Conservation (phyloP, 1,140 invertebrate genomes). For the Euglossa dilemma region DNA sequence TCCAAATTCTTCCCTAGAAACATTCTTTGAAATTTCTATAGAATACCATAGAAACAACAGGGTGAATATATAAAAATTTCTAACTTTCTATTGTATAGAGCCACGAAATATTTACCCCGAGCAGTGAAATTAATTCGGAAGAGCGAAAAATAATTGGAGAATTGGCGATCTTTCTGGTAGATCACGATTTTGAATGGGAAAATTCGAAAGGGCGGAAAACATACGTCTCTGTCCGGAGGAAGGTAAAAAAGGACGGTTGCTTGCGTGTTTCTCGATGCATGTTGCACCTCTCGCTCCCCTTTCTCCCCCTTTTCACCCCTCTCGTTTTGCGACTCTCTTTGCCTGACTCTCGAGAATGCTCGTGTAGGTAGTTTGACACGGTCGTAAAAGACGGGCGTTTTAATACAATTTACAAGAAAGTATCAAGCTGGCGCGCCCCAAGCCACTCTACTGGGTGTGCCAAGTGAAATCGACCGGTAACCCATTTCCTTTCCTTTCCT, state of each 20-base stretch:
- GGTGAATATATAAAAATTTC: too few relatives aligned
- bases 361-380: constrained; percentile 81
- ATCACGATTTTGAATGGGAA: neutral
- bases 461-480: constrained; percentile 54
- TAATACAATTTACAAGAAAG: constrained; percentile 83
- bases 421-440: constrained; percentile 69
- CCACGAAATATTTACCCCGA: too few relatives aligned
- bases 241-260: neutral
- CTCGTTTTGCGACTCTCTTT: constrained; percentile 44
- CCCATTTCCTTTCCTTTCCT: neutral
- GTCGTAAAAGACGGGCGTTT: constrained; percentile 82
- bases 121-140: too few relatives aligned
- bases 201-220: neutral
- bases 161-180: too few relatives aligned
- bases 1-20: too few relatives aligned
- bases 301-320: neutral
- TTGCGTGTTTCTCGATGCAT: constrained; percentile 35
- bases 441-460: constrained; percentile 66
- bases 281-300: constrained; percentile 7
- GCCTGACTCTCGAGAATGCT: constrained; percentile 65
- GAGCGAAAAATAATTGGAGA: too few relatives aligned
- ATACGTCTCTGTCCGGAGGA: neutral
- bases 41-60: too few relatives aligned
- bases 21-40: too few relatives aligned
- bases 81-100: too few relatives aligned